These are phyloP conservation scores for Bombylius discolor DNA, from an alignment of 2,888 invertebrate genomes.

Conservation along the genomic window DNA sequence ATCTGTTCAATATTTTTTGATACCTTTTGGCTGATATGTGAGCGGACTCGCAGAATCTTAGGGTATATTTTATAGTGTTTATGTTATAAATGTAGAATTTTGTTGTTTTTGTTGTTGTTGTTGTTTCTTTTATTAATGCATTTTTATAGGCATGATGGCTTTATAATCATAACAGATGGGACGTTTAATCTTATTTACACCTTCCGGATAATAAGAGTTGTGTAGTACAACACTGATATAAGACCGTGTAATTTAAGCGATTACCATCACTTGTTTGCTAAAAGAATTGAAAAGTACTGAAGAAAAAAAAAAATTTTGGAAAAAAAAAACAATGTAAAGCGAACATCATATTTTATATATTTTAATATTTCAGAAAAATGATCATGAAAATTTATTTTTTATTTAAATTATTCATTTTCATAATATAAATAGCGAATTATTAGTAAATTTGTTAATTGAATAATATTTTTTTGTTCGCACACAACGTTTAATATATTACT, in stretches of 20 bases:
- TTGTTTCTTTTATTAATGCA: too few relatives aligned
- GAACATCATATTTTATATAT: too few relatives aligned
- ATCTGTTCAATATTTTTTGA: not conserved
- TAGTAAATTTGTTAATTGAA: too few relatives aligned
- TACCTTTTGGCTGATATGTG: not conserved
- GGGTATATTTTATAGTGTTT: not conserved
- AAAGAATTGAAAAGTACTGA: not conserved
- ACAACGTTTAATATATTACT: too few relatives aligned
- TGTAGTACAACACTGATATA: not conserved
- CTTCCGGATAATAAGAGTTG: not conserved
- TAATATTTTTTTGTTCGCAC: too few relatives aligned
- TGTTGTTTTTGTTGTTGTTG: too few relatives aligned
- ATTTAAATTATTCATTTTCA: too few relatives aligned
- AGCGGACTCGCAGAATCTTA: too few relatives aligned
- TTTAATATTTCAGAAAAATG: too few relatives aligned
- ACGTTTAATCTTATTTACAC: constrained; percentile 3
- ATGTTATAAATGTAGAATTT: not conserved
- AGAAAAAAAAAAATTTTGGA: not conserved
- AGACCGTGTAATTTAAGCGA: not conserved
- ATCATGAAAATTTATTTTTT: too few relatives aligned
- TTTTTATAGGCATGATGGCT: not conserved
- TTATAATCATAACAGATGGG: constrained; percentile 8
- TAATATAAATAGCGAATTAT: too few relatives aligned
- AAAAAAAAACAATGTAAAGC: too few relatives aligned
- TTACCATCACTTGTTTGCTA: constrained; percentile 1